Evolutionary conservation across 2,888 invertebrate genomes (phyloP), one percentile per base, ranked within the genome.

Genomic region (Teinopalpus imperialis): DNA sequence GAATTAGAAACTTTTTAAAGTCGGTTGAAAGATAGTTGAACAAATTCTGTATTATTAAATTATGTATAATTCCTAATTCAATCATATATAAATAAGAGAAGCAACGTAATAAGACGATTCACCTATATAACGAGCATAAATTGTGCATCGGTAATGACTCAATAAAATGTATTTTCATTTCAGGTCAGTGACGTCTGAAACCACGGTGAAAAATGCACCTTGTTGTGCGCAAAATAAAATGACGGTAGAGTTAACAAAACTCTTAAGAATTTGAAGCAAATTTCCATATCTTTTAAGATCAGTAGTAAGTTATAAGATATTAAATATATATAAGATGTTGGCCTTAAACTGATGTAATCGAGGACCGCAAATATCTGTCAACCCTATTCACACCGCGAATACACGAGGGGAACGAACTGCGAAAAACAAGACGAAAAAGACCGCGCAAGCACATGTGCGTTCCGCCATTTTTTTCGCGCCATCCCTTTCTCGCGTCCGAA

Each of bases 401-500:
- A 81, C 75, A 74, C 76, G 72, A 74, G 86, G 82, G 67, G 69
- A 87, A 85, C 73, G 85, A 85, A 79, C 83, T 72, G 77, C 83
- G 75, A 88, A 88, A 86, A 87, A 83, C 74, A 87, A 85, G 74
- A 81, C 81, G 77, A 86, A 82, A 69, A 74, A 68, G 57, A 61
- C 66, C 77, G 71, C 78, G 57, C 69, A 78, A 75, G 83, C 88
- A 87, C 86, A 86, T 86, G 83, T 86, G 85, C 80, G 82, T 82
- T 75, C 76, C 65, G 70, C 76, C 77, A 82, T 85, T 87, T 88
- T 87, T 87, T 82, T 78, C 57, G 56, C 56, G 53, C 74, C 56
- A 52, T 86, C 87, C 68, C 75, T 61, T 56, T 86, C 83, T 65
- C 61, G 70, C 77, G 69, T 13, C 78, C 81, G 67, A 83, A 85